A percentile compares a stretch with the other conserved stretches of the same genome.
phyloP scores from a whole-genome alignment of 1,140 invertebrate species.

The Latrodectus geometricus region DNA sequence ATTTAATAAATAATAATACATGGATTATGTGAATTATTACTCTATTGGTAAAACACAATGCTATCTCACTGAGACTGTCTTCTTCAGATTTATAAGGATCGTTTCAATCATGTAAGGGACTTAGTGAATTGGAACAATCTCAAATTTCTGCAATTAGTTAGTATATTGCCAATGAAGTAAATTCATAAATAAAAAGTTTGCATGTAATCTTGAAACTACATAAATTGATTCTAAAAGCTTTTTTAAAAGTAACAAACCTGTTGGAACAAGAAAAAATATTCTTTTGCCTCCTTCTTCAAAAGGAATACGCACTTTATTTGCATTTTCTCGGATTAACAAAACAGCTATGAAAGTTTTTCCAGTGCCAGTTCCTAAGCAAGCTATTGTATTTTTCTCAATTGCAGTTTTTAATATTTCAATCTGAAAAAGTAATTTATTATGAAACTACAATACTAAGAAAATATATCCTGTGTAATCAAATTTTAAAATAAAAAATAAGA shows the following conservation, averaged over 20 bases:
- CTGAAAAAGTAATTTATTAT: constrained; percentile 68
- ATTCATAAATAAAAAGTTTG: neutral
- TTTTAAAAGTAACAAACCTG: constrained; percentile 31
- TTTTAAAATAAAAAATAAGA: no score
- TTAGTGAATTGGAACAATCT: no score
- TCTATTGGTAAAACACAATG: no score
- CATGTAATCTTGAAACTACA: neutral
- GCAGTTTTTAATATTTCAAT: constrained; percentile 84
- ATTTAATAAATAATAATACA: no score
- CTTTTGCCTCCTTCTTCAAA: constrained; percentile 67
- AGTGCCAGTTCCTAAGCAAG: constrained; percentile 89
- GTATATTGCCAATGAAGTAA: no score
- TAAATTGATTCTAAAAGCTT: neutral
- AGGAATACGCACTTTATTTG: constrained; percentile 66
- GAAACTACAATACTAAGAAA: no score
- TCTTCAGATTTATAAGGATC: no score
- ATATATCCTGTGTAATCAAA: no score
- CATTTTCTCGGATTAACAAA: constrained; percentile 80
- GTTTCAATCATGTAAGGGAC: no score
- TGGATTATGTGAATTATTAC: no score
- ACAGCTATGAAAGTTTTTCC: constrained; percentile 95
- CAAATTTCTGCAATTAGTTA: no score
- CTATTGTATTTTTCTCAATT: constrained; percentile 82
- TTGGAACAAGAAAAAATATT: constrained; percentile 70
- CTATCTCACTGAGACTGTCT: no score